These are phyloP conservation scores for Papilio elwesi DNA, from an alignment of 2,888 invertebrate species.

Conservation along the genomic window DNA sequence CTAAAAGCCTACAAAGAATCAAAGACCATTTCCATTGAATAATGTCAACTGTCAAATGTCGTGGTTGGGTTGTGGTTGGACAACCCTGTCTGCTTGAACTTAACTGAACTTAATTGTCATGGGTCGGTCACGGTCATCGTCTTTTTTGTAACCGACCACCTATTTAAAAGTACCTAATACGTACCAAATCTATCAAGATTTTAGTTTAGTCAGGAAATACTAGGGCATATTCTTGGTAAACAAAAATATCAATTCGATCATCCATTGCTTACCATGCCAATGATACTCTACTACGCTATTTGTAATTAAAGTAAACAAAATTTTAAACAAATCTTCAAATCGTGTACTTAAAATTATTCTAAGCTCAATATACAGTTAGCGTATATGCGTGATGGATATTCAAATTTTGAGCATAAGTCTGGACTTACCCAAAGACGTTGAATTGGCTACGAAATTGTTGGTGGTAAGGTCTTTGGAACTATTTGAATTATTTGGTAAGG, in stretches of 20 bases:
- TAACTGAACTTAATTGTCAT: background rate
- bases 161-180: background rate
- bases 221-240: background rate
- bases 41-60: too few relatives aligned
- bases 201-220: background rate
- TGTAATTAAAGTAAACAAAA: too few relatives aligned
- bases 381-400: conserved; percentile 26
- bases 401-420: conserved; percentile 18
- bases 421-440: conserved; percentile 37
- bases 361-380: background rate
- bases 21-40: too few relatives aligned
- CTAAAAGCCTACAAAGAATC: too few relatives aligned
- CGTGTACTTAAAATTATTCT: background rate
- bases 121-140: background rate
- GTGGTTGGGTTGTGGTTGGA: too few relatives aligned
- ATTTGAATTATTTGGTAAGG: background rate
- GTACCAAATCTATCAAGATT: background rate
- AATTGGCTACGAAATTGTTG: conserved; percentile 59
- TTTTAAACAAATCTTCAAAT: too few relatives aligned
- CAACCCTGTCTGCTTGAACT: too few relatives aligned
- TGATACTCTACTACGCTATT: too few relatives aligned
- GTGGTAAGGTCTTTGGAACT: conserved; percentile 55
- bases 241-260: too few relatives aligned
- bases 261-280: too few relatives aligned
- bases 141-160: background rate